These are phyloP conservation scores for Rissa tridactyla DNA, from an alignment of 2,113 vertebrate species.

Conservation along the genomic window DNA sequence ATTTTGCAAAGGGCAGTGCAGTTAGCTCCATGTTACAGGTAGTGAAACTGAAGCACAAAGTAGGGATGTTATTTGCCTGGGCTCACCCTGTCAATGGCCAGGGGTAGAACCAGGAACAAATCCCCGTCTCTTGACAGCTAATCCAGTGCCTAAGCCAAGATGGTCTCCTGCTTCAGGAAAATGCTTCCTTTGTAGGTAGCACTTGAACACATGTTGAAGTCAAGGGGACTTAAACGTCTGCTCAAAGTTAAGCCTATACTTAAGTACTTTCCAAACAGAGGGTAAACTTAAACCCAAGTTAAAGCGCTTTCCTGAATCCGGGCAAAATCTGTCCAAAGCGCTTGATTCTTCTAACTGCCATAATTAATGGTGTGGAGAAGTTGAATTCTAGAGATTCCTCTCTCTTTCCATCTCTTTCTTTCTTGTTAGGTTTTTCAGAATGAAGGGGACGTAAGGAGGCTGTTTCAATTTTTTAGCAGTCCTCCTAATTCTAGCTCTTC, in stretches of 20 bases:
- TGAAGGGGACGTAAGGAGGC: neutral
- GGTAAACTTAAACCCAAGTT: slow-evolving; percentile 62
- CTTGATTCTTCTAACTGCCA: slow-evolving; percentile 48
- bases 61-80: neutral
- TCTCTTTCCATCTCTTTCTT: neutral
- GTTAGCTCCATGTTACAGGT: neutral
- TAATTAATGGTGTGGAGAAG: slow-evolving; percentile 41
- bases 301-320: slow-evolving; percentile 67
- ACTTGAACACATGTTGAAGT: slow-evolving; percentile 66
- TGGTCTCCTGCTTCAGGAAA: slow-evolving; percentile 52
- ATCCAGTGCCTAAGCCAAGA: slow-evolving; percentile 63
- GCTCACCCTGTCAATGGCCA: slow-evolving; percentile 17
- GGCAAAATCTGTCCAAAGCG: slow-evolving; percentile 56
- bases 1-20: neutral
- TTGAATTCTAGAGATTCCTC: neutral
- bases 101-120: slow-evolving; percentile 26
- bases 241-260: slow-evolving; percentile 61
- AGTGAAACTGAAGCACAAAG: neutral
- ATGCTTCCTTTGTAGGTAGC: slow-evolving; percentile 58
- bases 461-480: neutral
- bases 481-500: neutral
- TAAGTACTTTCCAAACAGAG: slow-evolving; percentile 67
- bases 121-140: slow-evolving; percentile 51
- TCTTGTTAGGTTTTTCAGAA: neutral
- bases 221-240: slow-evolving; percentile 66